A percentile compares a stretch with the other conserved stretches of the same genome.
phyloP scores from a whole-genome alignment of 2,797 vertebrate species.

The Xyrichtys novacula region DNA sequence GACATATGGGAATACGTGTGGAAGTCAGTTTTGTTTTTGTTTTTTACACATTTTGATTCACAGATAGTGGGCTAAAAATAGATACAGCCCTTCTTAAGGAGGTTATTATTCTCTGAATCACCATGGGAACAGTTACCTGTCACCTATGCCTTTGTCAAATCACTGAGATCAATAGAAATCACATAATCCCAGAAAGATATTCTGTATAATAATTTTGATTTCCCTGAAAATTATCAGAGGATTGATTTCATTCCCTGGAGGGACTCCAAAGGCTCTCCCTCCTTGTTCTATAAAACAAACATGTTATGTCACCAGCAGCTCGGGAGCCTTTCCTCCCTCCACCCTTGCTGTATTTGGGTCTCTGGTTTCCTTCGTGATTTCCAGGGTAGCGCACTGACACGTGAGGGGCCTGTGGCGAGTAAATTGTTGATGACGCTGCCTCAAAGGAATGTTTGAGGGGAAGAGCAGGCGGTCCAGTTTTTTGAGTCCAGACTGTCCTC shows the following conservation, averaged over 20 bases:
- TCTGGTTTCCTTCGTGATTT: constrained; percentile 37
- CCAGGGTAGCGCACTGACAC: constrained; percentile 32
- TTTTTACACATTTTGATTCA: background rate
- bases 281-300: background rate
- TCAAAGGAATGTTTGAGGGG: constrained; percentile 64
- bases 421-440: constrained; percentile 51
- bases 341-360: constrained; percentile 29
- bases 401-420: constrained; percentile 39
- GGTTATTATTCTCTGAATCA: constrained; percentile 31
- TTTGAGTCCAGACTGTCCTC: constrained; percentile 27
- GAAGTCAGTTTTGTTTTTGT: background rate
- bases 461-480: constrained; percentile 36
- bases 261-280: background rate
- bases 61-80: background rate
- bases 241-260: background rate
- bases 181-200: background rate
- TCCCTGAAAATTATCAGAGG: background rate
- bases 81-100: background rate
- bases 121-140: constrained; percentile 43
- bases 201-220: background rate
- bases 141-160: background rate
- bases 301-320: constrained; percentile 28
- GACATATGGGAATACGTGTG: background rate
- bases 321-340: constrained; percentile 24
- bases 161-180: constrained; percentile 19